Evolutionary conservation across 1,140 invertebrate genomes (phyloP).

Genomic region (Ceratina calcarata): DNA sequence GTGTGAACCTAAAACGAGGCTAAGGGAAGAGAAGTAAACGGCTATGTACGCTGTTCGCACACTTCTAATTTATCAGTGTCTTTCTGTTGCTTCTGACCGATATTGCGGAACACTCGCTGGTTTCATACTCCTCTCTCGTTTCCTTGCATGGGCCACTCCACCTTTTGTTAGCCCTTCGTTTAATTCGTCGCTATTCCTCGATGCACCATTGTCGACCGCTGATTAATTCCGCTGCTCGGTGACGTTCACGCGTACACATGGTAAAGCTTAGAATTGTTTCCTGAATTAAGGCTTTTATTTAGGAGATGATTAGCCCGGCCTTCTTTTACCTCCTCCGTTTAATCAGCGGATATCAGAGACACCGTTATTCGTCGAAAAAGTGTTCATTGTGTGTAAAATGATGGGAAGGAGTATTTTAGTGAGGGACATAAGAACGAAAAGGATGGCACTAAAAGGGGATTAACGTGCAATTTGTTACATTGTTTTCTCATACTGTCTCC

Average conservation of each 20-base stretch:
- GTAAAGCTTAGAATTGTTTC: constrained; percentile 6
- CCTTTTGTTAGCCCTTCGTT: not conserved
- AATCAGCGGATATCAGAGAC: not conserved
- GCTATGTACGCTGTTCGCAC: not conserved
- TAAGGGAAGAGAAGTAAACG: not conserved
- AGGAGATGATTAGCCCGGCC: not conserved
- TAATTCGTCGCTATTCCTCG: constrained; percentile 13
- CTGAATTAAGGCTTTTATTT: constrained; percentile 6
- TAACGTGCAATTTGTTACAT: not conserved
- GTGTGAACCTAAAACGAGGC: not conserved
- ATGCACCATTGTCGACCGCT: constrained; percentile 15
- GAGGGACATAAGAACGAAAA: not conserved
- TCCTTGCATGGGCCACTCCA: not conserved
- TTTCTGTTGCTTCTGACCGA: not conserved
- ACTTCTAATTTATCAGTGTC: constrained; percentile 72
- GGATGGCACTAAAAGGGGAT: not conserved
- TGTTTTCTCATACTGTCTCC: too few relatives aligned
- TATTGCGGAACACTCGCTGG: not conserved
- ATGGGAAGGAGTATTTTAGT: not conserved
- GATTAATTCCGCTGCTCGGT: constrained; percentile 8
- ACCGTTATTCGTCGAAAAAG: not conserved
- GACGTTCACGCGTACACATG: not conserved
- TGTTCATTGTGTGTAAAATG: not conserved
- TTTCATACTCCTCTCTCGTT: not conserved
- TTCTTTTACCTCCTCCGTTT: not conserved